Evolutionary conservation across 2,113 vertebrate genomes (phyloP).

Genomic region (Dasyornis broadbenti): DNA sequence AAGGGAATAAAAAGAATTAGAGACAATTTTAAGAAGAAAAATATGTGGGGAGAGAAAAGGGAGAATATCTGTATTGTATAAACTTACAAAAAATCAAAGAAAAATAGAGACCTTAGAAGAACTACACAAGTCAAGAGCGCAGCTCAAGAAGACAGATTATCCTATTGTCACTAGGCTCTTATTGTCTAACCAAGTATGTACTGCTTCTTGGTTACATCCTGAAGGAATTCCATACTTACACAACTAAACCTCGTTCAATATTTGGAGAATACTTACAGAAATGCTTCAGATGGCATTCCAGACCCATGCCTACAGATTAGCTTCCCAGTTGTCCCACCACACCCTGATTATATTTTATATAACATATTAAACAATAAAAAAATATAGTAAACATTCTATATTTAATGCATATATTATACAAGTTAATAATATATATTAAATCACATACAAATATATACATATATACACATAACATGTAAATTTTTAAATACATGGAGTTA

Average conservation of each 20-base stretch:
- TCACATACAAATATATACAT: background rate
- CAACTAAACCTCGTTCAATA: background rate
- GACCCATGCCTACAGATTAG: background rate
- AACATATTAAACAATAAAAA: background rate
- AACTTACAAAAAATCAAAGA: background rate
- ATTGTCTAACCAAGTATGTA: background rate
- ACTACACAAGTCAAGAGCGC: background rate
- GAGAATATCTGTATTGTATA: background rate
- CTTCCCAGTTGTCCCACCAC: background rate
- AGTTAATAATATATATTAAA: background rate
- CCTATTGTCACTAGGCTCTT: background rate
- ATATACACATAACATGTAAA: background rate
- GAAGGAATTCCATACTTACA: background rate
- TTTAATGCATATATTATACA: background rate
- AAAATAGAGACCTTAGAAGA: background rate
- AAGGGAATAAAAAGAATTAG: background rate
- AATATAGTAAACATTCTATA: background rate
- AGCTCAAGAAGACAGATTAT: background rate
- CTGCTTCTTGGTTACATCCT: background rate
- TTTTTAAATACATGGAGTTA: background rate
- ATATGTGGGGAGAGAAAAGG: background rate
- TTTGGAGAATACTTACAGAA: background rate
- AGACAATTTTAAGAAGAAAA: background rate
- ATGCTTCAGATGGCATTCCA: background rate
- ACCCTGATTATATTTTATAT: background rate